Evolutionary conservation across 2,113 vertebrate species (phyloP).

Genomic region (Nansenia antarctica): DNA sequence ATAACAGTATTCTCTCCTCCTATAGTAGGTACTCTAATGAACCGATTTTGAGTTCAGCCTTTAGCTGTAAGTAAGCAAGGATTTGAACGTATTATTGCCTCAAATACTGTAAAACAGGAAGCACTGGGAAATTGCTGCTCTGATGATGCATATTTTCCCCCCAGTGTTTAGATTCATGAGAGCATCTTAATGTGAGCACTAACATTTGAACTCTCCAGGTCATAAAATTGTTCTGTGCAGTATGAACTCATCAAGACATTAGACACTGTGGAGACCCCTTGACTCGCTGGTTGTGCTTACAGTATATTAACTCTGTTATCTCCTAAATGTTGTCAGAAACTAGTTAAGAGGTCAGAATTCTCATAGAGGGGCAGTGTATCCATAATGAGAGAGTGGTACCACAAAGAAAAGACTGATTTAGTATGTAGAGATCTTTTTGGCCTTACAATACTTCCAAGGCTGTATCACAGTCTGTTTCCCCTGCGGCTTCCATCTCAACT

Average conservation of each 20-base stretch:
- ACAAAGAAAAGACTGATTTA: not conserved
- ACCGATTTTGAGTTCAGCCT: constrained; percentile 4
- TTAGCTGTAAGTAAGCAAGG: constrained; percentile 15
- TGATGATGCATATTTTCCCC: constrained; percentile 74
- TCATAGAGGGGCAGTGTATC: constrained; percentile 3
- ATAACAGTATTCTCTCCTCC: not conserved
- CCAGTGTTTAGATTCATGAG: constrained; percentile 70
- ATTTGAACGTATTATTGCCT: constrained; percentile 48
- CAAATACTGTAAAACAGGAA: constrained; percentile 63
- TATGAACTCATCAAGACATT: constrained; percentile 62
- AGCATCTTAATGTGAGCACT: constrained; percentile 81
- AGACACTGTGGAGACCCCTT: constrained; percentile 32
- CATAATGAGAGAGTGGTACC: constrained; percentile 13
- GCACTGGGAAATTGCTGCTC: constrained; percentile 70
- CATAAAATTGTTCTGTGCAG: constrained; percentile 65
- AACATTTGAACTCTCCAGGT: constrained; percentile 77
- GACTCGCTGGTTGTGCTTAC: constrained; percentile 20
- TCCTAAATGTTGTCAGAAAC: constrained; percentile 33
- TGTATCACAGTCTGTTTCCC: constrained; percentile 36
- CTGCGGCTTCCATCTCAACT: constrained; percentile 23
- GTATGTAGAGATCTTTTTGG: constrained; percentile 1
- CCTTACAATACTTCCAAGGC: not conserved
- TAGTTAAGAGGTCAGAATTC: constrained; percentile 20
- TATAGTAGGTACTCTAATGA: constrained; percentile 1
- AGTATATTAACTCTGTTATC: constrained; percentile 32